Percentiles rank a stretch among this genome's conserved stretches.
phyloP scores from a whole-genome alignment of 2,113 vertebrate genomes.

The Spheniscus mendiculus region DNA sequence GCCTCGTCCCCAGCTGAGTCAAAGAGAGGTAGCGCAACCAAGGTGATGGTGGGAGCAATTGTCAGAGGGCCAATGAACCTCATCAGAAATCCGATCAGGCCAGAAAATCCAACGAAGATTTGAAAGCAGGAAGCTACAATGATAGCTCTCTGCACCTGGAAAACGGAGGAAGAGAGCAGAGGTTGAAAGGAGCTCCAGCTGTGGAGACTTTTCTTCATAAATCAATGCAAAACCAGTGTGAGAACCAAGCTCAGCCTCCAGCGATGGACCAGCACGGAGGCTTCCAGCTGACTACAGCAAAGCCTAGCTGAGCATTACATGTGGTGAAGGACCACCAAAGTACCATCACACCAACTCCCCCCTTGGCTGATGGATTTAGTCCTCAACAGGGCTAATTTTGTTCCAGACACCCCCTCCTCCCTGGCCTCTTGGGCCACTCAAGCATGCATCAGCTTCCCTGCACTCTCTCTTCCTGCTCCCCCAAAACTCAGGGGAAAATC shows the following conservation, averaged over 20 bases:
- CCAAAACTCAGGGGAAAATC: not conserved
- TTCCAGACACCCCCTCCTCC: not conserved
- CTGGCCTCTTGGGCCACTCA: not conserved
- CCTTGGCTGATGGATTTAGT: not conserved
- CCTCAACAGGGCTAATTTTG: not conserved
- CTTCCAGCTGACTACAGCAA: not conserved
- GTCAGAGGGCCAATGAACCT: conserved; percentile 93
- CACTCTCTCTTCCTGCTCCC: not conserved
- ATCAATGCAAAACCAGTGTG: not conserved
- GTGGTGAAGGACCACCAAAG: not conserved
- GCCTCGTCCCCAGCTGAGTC: conserved; percentile 84
- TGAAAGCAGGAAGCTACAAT: conserved; percentile 94
- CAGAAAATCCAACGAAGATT: conserved; percentile 92
- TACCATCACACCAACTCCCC: not conserved
- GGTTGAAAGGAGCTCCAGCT: not conserved
- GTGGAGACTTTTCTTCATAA: not conserved
- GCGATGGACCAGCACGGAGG: not conserved
- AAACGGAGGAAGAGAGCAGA: not conserved
- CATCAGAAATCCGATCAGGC: conserved; percentile 92
- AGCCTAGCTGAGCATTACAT: not conserved
- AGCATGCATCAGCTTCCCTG: not conserved
- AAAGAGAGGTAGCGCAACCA: conserved; percentile 91
- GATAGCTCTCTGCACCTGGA: conserved; percentile 90
- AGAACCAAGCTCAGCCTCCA: not conserved
- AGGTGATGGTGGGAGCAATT: conserved; percentile 93